Evolutionary conservation across 2,888 invertebrate genomes (phyloP).

Genomic region (Ormyrus nitidulus): DNA sequence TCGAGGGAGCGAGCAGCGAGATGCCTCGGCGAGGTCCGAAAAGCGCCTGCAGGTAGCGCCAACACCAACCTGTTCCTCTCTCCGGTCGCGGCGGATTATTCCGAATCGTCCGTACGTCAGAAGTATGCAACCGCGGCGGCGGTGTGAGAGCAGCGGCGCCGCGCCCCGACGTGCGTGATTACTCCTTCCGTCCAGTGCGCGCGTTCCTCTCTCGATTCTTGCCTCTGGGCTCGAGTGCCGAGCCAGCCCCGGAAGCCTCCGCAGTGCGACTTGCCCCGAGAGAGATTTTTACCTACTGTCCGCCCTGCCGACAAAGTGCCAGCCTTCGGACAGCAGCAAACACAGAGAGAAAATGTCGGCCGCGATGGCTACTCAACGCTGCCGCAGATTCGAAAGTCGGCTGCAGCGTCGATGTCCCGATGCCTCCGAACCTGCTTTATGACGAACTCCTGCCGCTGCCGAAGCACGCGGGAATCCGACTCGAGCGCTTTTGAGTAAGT

Average conservation of each 20-base stretch:
- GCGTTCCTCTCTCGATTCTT: no score
- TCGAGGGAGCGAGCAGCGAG: neutral
- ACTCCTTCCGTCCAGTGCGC: no score
- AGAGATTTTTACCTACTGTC: neutral
- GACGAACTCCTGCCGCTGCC: conserved; percentile 31
- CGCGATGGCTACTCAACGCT: neutral
- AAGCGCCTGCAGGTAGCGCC: conserved; percentile 45
- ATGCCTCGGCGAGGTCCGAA: conserved; percentile 35
- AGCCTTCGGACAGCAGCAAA: neutral
- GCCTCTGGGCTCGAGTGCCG: no score
- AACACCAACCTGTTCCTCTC: neutral
- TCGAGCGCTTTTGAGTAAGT: no score
- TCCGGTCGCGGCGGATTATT: neutral
- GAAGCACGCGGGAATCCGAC: neutral
- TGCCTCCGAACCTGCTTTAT: conserved; percentile 41
- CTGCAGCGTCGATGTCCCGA: neutral
- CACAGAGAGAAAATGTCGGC: conserved; percentile 32
- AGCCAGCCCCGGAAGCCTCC: no score
- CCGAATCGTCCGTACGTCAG: no score
- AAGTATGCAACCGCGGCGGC: no score
- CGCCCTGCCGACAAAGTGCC: neutral
- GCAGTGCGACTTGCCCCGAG: no score
- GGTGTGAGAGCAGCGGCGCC: neutral
- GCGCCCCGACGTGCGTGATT: neutral
- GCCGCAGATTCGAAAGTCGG: conserved; percentile 50